These are phyloP conservation scores for Anguilla anguilla DNA, from an alignment of 2,797 vertebrate genomes.

Conservation along the genomic window DNA sequence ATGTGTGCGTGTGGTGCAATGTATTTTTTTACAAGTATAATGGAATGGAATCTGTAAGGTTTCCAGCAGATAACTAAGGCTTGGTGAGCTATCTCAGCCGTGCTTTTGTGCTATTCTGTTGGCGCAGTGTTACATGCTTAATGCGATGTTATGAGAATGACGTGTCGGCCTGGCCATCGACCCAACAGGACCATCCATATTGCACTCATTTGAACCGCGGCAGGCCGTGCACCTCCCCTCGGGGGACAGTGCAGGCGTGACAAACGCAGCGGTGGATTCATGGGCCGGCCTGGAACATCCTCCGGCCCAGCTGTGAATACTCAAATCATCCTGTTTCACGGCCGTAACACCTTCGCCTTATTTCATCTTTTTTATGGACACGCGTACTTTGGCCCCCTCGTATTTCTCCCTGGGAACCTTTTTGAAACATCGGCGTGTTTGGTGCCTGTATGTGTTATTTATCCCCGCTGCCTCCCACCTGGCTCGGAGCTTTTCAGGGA, in stretches of 20 bases:
- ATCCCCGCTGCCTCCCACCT: conserved; percentile 60
- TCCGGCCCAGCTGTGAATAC: conserved; percentile 64
- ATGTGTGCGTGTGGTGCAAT: neutral
- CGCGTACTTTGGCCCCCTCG: conserved; percentile 28
- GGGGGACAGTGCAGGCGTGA: conserved; percentile 65
- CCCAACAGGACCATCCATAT: conserved; percentile 42
- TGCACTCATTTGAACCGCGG: conserved; percentile 43
- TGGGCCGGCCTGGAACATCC: conserved; percentile 57
- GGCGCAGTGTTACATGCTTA: neutral
- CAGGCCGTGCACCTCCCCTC: conserved; percentile 58
- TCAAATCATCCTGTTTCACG: conserved; percentile 50
- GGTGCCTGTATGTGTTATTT: conserved; percentile 58
- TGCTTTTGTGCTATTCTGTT: neutral
- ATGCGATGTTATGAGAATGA: neutral
- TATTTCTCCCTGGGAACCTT: conserved; percentile 57
- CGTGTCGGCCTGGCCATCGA: neutral
- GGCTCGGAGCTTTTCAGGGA: conserved; percentile 28
- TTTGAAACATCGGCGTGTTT: conserved; percentile 60
- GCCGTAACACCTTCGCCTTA: neutral
- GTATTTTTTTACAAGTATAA: neutral
- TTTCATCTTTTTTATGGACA: conserved; percentile 27
- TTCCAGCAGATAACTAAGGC: neutral
- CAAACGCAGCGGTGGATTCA: conserved; percentile 64
- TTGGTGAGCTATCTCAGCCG: neutral
- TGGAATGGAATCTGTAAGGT: neutral